Evolutionary conservation across 2,888 invertebrate species (phyloP).

Genomic region (Cryptophagus acutangulus): DNA sequence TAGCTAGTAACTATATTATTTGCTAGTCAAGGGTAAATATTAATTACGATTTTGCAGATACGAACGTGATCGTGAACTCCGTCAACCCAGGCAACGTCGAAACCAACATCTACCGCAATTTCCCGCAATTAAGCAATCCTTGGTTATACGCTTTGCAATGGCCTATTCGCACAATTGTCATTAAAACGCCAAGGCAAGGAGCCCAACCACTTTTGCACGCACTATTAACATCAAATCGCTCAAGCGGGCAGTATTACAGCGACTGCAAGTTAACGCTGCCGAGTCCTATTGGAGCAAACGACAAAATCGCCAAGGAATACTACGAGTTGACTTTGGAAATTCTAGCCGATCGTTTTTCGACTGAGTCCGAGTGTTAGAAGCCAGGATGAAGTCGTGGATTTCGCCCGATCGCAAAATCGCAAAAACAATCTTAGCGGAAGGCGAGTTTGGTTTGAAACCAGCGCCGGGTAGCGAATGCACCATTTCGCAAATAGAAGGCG

Average conservation of each 20-base stretch:
- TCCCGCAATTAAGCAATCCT: slow-evolving; percentile 40
- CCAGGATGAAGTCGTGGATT: slow-evolving; percentile 30
- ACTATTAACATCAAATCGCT: slow-evolving; percentile 40
- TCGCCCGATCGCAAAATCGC: slow-evolving; percentile 41
- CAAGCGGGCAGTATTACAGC: slow-evolving; percentile 43
- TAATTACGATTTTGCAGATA: slow-evolving; percentile 32
- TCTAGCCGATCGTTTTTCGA: slow-evolving; percentile 36
- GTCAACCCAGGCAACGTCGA: slow-evolving; percentile 50
- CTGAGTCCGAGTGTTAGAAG: slow-evolving; percentile 44
- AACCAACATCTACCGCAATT: slow-evolving; percentile 45
- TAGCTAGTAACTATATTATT: slow-evolving; percentile 36
- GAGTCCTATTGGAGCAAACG: slow-evolving; percentile 37
- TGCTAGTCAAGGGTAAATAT: no score
- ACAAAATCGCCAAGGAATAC: slow-evolving; percentile 37
- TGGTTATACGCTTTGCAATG: slow-evolving; percentile 44
- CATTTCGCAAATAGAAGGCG: slow-evolving; percentile 34
- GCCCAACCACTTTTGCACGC: slow-evolving; percentile 46
- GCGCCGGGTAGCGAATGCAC: slow-evolving; percentile 41
- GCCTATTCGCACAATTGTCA: slow-evolving; percentile 41
- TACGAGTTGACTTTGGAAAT: slow-evolving; percentile 41
- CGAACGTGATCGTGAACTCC: slow-evolving; percentile 44
- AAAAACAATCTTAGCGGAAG: slow-evolving; percentile 37
- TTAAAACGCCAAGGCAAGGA: slow-evolving; percentile 46
- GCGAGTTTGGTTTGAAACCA: slow-evolving; percentile 40
- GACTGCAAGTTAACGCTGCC: slow-evolving; percentile 41